A percentile compares a stretch with the other conserved stretches of the same genome.
Evolutionary conservation across 2,888 invertebrate genomes (phyloP).

Genomic region (Platycheirus albimanus): DNA sequence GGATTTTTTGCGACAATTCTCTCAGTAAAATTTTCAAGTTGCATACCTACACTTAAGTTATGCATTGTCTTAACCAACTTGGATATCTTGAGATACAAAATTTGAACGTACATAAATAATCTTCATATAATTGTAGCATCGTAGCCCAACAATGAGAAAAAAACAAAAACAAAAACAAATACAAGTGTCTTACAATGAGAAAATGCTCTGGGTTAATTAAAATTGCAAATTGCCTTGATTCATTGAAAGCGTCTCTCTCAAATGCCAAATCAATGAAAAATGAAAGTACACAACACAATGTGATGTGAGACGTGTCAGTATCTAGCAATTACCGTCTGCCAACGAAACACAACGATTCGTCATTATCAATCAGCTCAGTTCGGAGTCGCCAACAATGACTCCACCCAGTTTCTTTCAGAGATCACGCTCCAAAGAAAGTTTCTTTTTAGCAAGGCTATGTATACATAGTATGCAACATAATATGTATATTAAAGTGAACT

Average conservation of each 20-base stretch:
- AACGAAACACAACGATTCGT: constrained; percentile 51
- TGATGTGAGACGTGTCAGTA: constrained; percentile 51
- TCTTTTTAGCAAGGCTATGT: constrained; percentile 29
- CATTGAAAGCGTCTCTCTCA: constrained; percentile 41
- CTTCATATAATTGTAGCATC: constrained; percentile 1
- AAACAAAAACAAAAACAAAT: constrained; percentile 5
- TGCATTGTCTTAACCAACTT: no score
- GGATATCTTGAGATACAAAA: no score
- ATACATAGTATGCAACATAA: no score
- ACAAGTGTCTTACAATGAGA: constrained; percentile 1
- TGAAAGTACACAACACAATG: constrained; percentile 52
- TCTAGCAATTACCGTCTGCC: constrained; percentile 57
- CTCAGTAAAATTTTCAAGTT: no score
- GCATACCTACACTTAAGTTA: no score
- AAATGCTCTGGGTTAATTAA: constrained; percentile 54
- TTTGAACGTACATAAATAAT: no score
- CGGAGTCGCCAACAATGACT: constrained; percentile 45
- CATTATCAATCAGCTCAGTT: constrained; percentile 55
- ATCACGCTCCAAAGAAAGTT: constrained; percentile 55
- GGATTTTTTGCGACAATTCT: no score
- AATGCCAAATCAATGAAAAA: constrained; percentile 68
- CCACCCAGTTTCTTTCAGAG: constrained; percentile 55
- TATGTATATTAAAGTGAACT: no score
- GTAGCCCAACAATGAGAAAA: constrained; percentile 45
- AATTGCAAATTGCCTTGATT: constrained; percentile 65